Evolutionary conservation across 1,140 invertebrate species (phyloP).

Genomic region (Heliconius congener): DNA sequence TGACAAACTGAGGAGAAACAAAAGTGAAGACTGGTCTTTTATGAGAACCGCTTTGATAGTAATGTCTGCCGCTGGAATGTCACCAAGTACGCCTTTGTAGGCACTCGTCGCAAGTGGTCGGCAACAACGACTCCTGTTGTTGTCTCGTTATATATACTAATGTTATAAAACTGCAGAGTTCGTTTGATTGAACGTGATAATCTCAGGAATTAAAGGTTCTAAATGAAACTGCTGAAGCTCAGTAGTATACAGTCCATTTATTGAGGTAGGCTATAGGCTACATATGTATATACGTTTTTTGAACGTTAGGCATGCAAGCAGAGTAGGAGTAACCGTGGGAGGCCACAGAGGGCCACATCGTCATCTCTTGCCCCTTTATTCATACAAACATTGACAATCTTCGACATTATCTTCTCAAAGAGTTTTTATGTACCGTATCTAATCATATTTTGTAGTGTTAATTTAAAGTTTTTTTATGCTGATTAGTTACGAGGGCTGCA

Average conservation of each 20-base stretch:
- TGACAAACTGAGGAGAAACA: constrained; percentile 16
- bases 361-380: constrained; percentile 22
- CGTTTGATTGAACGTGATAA: too few species aligned
- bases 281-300: background rate
- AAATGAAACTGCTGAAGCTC: too few species aligned
- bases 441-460: background rate
- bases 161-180: too few species aligned
- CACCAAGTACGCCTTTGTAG: constrained; percentile 25
- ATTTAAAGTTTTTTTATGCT: background rate
- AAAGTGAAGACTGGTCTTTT: constrained; percentile 11
- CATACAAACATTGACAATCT: constrained; percentile 6
- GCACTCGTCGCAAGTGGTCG: constrained; percentile 11
- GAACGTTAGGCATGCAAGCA: background rate
- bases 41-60: constrained; percentile 18
- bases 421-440: constrained; percentile 2
- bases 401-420: constrained; percentile 11
- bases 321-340: background rate
- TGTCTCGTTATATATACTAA: too few species aligned
- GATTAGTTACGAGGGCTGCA: background rate
- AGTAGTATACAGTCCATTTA: too few species aligned
- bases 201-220: too few species aligned
- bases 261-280: too few species aligned
- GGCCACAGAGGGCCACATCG: constrained; percentile 6
- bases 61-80: constrained; percentile 5
- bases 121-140: background rate